Conservation (phyloP, 2,888 invertebrate genomes). For the Lamellibrachia columna region DNA sequence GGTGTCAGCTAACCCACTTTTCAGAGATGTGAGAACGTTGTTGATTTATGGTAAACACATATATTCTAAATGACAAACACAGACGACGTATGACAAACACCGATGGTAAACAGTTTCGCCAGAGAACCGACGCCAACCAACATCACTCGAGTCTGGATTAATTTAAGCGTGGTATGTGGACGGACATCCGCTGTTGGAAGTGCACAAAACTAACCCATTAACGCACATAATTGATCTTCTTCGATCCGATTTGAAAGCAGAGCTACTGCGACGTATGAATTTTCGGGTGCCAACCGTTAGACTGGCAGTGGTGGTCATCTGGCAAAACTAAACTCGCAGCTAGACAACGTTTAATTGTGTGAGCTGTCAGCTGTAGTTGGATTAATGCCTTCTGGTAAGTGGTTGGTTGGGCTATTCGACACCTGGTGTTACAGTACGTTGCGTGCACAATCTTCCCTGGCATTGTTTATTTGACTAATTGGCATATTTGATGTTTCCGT, state of each 20-base stretch:
- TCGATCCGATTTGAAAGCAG: neutral
- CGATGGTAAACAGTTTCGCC: neutral
- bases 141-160: neutral
- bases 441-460: too few relatives aligned
- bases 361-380: neutral
- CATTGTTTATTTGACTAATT: too few relatives aligned
- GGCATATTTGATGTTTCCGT: neutral
- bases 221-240: neutral
- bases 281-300: neutral
- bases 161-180: neutral
- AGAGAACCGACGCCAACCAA: neutral
- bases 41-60: constrained; percentile 11
- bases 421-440: neutral
- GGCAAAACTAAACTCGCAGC: neutral
- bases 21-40: neutral
- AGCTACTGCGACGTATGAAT: neutral
- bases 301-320: neutral
- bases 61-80: neutral
- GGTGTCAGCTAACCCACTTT: neutral
- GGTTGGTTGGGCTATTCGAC: neutral
- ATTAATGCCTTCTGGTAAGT: neutral
- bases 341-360: neutral
- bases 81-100: neutral
- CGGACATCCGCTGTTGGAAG: neutral
- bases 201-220: neutral